Conservation (phyloP, 2,888 invertebrate genomes). For the Dicyrtomina minuta region DNA sequence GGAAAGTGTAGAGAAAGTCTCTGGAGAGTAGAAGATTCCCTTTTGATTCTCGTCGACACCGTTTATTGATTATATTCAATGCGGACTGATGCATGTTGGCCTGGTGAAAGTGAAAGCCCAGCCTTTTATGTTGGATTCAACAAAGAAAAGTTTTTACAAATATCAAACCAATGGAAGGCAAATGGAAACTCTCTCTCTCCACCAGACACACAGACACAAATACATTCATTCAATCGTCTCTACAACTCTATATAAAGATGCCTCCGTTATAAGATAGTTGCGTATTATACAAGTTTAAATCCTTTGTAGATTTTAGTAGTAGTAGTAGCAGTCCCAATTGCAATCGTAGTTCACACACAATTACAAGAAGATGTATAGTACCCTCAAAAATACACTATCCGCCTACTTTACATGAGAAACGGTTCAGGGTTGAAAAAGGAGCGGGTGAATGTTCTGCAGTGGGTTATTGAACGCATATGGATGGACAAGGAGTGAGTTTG, state of each 20-base stretch:
- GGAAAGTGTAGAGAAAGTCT: constrained; percentile 11
- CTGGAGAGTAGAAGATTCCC: not conserved
- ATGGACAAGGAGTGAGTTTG: no score
- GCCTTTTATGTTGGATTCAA: constrained; percentile 17
- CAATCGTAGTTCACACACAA: no score
- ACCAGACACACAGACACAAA: not conserved
- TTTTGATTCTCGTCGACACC: constrained; percentile 18
- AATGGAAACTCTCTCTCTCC: not conserved
- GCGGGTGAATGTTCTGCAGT: no score
- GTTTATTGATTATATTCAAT: constrained; percentile 21
- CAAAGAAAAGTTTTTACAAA: constrained; percentile 14
- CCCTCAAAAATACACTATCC: no score
- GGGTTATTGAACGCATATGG: no score
- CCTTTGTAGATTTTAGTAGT: no score
- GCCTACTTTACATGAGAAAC: not conserved
- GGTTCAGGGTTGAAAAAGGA: not conserved
- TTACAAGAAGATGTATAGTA: no score
- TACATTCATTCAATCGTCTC: not conserved
- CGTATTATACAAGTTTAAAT: not conserved
- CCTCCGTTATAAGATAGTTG: no score
- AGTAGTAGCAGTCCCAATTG: no score
- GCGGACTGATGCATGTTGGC: not conserved
- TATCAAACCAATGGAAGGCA: constrained; percentile 11
- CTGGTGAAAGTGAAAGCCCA: constrained; percentile 13
- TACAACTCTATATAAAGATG: not conserved